phyloP scores from a whole-genome alignment of 1,140 invertebrate species.

The Manduca sexta region DNA sequence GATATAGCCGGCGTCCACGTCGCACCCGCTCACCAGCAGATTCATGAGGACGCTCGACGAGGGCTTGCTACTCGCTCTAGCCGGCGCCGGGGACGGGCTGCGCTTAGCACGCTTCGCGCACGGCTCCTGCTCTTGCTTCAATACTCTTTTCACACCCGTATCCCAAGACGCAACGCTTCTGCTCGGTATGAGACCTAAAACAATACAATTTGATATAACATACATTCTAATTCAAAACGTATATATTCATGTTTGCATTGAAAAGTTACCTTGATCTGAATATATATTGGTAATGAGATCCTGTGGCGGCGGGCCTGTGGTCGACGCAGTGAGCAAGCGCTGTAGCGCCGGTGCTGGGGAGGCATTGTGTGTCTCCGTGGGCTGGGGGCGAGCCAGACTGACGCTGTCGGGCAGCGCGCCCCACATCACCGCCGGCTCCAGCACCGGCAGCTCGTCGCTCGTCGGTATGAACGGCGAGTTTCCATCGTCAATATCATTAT shows the following conservation, averaged over 20 bases:
- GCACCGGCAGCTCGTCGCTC: slow-evolving; percentile 84
- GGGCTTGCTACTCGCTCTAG: slow-evolving; percentile 52
- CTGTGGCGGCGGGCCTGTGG: slow-evolving; percentile 61
- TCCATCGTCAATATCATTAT: slow-evolving; percentile 79
- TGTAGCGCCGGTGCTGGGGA: slow-evolving; percentile 53
- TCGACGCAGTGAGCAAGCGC: slow-evolving; percentile 50
- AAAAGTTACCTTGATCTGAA: slow-evolving; percentile 55
- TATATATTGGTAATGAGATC: slow-evolving; percentile 69
- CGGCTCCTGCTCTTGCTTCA: slow-evolving; percentile 59
- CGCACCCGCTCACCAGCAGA: slow-evolving; percentile 91
- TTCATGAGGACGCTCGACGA: slow-evolving; percentile 91
- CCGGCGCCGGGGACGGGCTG: slow-evolving; percentile 50
- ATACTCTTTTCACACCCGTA: slow-evolving; percentile 53
- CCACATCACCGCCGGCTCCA: slow-evolving; percentile 85
- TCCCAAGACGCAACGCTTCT: slow-evolving; percentile 57
- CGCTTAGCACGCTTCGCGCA: slow-evolving; percentile 55
- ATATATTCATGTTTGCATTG: neutral
- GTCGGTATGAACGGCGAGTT: slow-evolving; percentile 90
- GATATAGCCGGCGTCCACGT: slow-evolving; percentile 91
- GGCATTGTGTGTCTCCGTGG: slow-evolving; percentile 36
- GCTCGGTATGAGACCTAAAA: slow-evolving; percentile 57
- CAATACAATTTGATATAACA: slow-evolving; percentile 1
- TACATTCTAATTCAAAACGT: neutral
- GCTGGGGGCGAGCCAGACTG: slow-evolving; percentile 52
- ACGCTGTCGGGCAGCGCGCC: slow-evolving; percentile 73